These are phyloP conservation scores for Cherax destructor DNA, from an alignment of 1,140 invertebrate genomes.

Conservation along the genomic window DNA sequence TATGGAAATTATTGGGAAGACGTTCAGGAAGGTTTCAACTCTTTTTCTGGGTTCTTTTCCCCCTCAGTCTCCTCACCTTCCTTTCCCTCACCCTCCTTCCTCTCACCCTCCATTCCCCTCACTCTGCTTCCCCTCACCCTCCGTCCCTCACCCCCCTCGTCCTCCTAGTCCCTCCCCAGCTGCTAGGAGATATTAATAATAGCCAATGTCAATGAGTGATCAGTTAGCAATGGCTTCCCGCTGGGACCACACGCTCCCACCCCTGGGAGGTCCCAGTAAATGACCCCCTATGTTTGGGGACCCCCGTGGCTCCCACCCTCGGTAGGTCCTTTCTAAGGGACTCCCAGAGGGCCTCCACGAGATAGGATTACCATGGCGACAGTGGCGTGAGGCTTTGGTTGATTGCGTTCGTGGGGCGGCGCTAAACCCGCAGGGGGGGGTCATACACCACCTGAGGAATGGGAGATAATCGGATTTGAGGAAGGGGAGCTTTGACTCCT, in stretches of 20 bases:
- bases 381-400: neutral
- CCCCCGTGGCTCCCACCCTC: neutral
- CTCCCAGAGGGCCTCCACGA: neutral
- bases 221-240: slow-evolving; percentile 16
- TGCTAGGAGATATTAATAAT: slow-evolving; percentile 23
- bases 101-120: neutral
- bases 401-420: neutral
- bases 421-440: neutral
- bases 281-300: slow-evolving; percentile 2
- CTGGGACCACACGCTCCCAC: slow-evolving; percentile 1
- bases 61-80: too few species aligned
- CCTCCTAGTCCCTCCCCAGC: neutral
- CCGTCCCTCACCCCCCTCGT: neutral
- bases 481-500: neutral
- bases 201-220: slow-evolving; percentile 22
- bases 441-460: neutral
- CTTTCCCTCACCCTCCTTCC: neutral
- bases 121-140: neutral
- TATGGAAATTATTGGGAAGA: too few species aligned
- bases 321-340: too few species aligned
- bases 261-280: neutral
- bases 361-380: neutral
- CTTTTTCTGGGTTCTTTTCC: too few species aligned
- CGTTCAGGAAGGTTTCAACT: too few species aligned
- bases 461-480: too few species aligned